A percentile compares a stretch with the other conserved stretches of the same genome.
These are phyloP conservation scores for Nephrocerus scutellatus DNA, from an alignment of 2,888 invertebrate species.

Conservation along the genomic window DNA sequence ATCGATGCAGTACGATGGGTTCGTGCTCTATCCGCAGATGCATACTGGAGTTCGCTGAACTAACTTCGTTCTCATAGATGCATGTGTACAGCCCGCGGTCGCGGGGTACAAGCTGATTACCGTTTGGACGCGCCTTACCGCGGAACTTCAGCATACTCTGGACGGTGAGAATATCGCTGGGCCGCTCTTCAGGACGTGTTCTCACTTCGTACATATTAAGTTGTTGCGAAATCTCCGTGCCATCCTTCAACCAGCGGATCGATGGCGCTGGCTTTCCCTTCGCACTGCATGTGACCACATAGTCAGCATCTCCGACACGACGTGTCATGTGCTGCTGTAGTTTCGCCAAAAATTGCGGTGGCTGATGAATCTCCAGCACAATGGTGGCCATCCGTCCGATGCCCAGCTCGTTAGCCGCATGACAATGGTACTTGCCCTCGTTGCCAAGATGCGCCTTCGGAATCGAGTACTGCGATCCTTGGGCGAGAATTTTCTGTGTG, in stretches of 20 bases:
- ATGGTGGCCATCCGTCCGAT: conserved; percentile 79
- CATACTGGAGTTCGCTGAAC: conserved; percentile 81
- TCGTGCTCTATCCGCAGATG: conserved; percentile 85
- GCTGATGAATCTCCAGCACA: conserved; percentile 77
- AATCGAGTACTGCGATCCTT: conserved; percentile 77
- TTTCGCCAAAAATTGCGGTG: conserved; percentile 75
- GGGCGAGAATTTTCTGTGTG: conserved; percentile 63
- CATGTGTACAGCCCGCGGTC: conserved; percentile 85
- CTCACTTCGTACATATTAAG: conserved; percentile 73
- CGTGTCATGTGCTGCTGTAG: conserved; percentile 75
- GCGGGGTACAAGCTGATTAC: conserved; percentile 69
- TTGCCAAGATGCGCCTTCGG: conserved; percentile 75
- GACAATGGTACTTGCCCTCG: conserved; percentile 84
- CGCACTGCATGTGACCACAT: conserved; percentile 75
- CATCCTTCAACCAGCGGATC: conserved; percentile 82
- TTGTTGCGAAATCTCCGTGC: conserved; percentile 67
- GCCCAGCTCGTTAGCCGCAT: conserved; percentile 83
- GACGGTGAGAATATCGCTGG: conserved; percentile 71
- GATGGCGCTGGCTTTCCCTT: conserved; percentile 80
- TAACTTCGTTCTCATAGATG: conserved; percentile 82
- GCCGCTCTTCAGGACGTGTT: conserved; percentile 66
- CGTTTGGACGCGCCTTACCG: conserved; percentile 69
- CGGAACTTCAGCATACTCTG: conserved; percentile 74
- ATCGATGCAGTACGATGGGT: conserved; percentile 77
- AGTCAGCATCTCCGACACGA: conserved; percentile 71